Evolutionary conservation across 2,888 invertebrate genomes (phyloP).

Genomic region (Mellilla xanthometata): DNA sequence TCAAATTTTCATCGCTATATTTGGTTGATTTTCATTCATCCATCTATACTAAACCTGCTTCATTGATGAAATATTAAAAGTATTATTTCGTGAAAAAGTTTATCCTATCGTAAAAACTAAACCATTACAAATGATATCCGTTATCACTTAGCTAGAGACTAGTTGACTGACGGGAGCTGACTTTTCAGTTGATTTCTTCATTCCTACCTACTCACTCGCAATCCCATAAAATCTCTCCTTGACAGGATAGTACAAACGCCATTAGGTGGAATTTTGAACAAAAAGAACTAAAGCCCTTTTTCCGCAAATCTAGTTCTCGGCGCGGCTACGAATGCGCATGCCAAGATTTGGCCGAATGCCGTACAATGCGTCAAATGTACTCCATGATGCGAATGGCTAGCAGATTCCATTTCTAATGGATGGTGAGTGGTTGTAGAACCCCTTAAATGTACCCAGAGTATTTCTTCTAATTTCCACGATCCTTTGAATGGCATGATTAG

Average conservation of each 20-base stretch:
- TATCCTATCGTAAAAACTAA: too few species aligned
- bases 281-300: conserved; percentile 40
- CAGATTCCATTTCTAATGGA: conserved; percentile 36
- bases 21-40: too few species aligned
- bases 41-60: too few species aligned
- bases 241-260: too few species aligned
- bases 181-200: too few species aligned
- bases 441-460: conserved; percentile 35
- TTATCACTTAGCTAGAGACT: too few species aligned
- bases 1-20: too few species aligned
- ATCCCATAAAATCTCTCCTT: not conserved
- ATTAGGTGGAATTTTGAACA: conserved; percentile 26
- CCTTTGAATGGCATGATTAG: conserved; percentile 37
- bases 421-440: conserved; percentile 61
- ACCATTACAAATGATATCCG: too few species aligned
- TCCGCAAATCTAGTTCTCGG: conserved; percentile 17
- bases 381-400: conserved; percentile 48
- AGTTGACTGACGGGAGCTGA: too few species aligned
- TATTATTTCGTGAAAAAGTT: too few species aligned
- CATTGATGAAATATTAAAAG: too few species aligned
- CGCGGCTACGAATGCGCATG: conserved; percentile 58
- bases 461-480: conserved; percentile 17
- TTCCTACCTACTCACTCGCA: too few species aligned
- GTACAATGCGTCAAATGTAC: conserved; percentile 60
- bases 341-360: conserved; percentile 43